A percentile compares a stretch with the other conserved stretches of the same genome.
These are phyloP conservation scores for Cydia splendana DNA, from an alignment of 1,140 invertebrate genomes.

Conservation along the genomic window DNA sequence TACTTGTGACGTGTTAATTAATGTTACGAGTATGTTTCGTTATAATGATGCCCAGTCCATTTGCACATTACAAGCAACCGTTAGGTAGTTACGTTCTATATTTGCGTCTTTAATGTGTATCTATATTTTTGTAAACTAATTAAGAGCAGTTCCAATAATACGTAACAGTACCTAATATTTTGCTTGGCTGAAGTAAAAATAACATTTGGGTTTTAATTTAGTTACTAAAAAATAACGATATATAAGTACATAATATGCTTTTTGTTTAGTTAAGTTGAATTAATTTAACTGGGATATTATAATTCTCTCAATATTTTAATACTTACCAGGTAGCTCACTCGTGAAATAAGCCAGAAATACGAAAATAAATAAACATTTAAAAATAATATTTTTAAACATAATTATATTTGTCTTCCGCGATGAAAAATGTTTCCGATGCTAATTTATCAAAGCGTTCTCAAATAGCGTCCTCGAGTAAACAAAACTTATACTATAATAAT, in stretches of 20 bases:
- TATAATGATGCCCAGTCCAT: background rate
- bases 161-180: too few relatives aligned
- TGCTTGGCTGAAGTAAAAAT: too few relatives aligned
- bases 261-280: too few relatives aligned
- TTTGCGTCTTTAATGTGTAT: too few relatives aligned
- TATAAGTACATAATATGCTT: too few relatives aligned
- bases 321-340: background rate
- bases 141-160: too few relatives aligned
- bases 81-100: too few relatives aligned
- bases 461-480: background rate
- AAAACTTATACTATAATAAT: background rate
- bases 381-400: background rate
- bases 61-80: background rate
- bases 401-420: constrained; percentile 1
- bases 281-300: too few relatives aligned
- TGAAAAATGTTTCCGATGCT: constrained; percentile 14
- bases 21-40: background rate
- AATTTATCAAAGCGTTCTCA: constrained; percentile 22
- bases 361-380: background rate
- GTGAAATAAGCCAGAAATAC: background rate
- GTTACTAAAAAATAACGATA: too few relatives aligned
- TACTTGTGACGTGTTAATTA: background rate
- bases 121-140: too few relatives aligned
- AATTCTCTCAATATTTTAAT: too few relatives aligned
- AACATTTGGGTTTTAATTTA: too few relatives aligned